Percentiles rank a stretch among this genome's conserved stretches.
phyloP scores from a whole-genome alignment of 2,888 invertebrate species.

The Nasonia oneida region DNA sequence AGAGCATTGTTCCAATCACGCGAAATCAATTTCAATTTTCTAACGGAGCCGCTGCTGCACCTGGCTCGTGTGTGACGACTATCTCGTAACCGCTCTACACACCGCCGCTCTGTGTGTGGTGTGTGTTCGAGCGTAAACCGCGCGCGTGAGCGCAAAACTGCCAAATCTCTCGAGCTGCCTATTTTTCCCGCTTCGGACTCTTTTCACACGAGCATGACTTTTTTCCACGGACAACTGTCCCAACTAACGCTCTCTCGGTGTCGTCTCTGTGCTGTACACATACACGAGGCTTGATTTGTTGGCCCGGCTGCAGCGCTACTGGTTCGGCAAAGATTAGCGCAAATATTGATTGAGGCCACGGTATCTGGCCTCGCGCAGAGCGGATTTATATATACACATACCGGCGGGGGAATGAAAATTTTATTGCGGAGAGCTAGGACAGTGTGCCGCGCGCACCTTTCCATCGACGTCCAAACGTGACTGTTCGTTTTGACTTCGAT shows the following conservation, averaged over 20 bases:
- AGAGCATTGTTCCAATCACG: slow-evolving; percentile 32
- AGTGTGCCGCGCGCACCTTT: neutral
- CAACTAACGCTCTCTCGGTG: no score
- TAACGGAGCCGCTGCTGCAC: slow-evolving; percentile 7
- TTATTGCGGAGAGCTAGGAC: neutral
- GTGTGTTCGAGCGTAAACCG: neutral
- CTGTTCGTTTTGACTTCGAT: slow-evolving; percentile 9
- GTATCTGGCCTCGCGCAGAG: neutral
- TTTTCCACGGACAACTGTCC: neutral
- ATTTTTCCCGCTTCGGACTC: neutral
- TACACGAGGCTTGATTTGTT: neutral
- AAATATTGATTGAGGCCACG: neutral
- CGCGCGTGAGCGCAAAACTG: neutral
- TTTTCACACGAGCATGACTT: neutral
- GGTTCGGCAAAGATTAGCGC: neutral
- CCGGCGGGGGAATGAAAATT: neutral
- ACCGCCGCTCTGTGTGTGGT: neutral
- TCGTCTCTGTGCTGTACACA: neutral
- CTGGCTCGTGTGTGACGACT: neutral
- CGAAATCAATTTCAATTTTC: slow-evolving; percentile 44
- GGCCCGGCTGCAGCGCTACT: neutral
- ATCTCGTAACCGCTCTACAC: neutral
- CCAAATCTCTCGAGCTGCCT: neutral
- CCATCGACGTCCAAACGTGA: neutral
- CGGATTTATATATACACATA: neutral